phyloP scores from a whole-genome alignment of 2,113 vertebrate species.

The Microcebus ravelobensis region DNA sequence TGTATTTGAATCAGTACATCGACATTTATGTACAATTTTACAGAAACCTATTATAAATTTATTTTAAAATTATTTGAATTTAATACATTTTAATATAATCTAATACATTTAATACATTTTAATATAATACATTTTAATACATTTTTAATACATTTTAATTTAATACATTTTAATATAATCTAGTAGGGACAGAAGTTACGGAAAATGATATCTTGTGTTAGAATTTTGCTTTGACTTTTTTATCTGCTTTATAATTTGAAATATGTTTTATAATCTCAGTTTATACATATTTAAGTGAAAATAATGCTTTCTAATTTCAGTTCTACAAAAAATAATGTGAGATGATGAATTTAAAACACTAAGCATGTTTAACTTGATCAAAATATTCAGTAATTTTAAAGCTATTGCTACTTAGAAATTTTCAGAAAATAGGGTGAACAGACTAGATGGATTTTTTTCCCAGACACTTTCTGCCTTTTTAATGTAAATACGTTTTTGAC shows the following conservation, averaged over 20 bases:
- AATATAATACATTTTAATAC: neutral
- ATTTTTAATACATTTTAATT: neutral
- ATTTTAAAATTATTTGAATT: neutral
- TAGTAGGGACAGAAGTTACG: neutral
- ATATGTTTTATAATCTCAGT: neutral
- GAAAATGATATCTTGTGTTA: neutral
- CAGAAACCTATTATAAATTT: neutral
- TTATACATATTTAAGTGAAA: neutral
- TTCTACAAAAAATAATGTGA: neutral
- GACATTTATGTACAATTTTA: neutral
- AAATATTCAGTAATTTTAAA: neutral
- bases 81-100: neutral
- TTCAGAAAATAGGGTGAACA: neutral
- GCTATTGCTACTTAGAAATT: neutral
- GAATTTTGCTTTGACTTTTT: neutral
- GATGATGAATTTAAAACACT: neutral
- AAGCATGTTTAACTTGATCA: neutral
- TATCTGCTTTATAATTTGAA: neutral
- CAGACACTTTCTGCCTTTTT: neutral
- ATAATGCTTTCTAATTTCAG: neutral
- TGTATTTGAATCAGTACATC: neutral
- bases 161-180: no score
- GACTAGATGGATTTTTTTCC: neutral
- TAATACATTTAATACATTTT: neutral
- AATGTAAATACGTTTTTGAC: neutral